These are phyloP conservation scores for Hydropsyche betteni DNA, from an alignment of 2,888 invertebrate genomes.

Conservation along the genomic window DNA sequence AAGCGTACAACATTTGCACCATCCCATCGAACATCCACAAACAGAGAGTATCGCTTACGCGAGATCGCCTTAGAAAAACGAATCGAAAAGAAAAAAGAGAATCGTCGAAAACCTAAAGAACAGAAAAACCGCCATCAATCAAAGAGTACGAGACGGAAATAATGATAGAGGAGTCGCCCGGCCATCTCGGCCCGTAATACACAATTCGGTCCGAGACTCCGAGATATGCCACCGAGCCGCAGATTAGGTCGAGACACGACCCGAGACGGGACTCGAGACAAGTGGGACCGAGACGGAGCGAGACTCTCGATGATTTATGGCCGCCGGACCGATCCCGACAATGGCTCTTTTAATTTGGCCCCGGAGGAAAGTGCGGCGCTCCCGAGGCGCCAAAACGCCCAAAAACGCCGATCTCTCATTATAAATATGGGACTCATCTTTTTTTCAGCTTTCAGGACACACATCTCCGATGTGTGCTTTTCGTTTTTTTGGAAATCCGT, in stretches of 20 bases:
- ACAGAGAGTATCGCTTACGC: slow-evolving; percentile 34
- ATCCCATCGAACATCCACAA: background rate
- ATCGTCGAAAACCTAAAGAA: background rate
- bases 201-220: slow-evolving; percentile 34
- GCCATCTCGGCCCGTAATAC: slow-evolving; percentile 17
- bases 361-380: background rate
- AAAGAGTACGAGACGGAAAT: slow-evolving; percentile 42
- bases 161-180: slow-evolving; percentile 45
- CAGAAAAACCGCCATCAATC: slow-evolving; percentile 48
- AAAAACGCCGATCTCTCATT: background rate
- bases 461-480: no score
- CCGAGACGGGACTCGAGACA: no score
- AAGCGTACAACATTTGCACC: no score
- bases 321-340: slow-evolving; percentile 28
- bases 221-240: slow-evolving; percentile 38
- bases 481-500: no score
- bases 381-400: slow-evolving; percentile 17
- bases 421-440: background rate
- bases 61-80: slow-evolving; percentile 23
- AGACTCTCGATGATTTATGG: slow-evolving; percentile 46
- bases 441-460: no score
- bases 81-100: slow-evolving; percentile 9
- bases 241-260: slow-evolving; percentile 43
- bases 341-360: slow-evolving; percentile 38
- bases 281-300: background rate